phyloP scores from a whole-genome alignment of 2,888 invertebrate species.

The Callosobruchus maculatus region DNA sequence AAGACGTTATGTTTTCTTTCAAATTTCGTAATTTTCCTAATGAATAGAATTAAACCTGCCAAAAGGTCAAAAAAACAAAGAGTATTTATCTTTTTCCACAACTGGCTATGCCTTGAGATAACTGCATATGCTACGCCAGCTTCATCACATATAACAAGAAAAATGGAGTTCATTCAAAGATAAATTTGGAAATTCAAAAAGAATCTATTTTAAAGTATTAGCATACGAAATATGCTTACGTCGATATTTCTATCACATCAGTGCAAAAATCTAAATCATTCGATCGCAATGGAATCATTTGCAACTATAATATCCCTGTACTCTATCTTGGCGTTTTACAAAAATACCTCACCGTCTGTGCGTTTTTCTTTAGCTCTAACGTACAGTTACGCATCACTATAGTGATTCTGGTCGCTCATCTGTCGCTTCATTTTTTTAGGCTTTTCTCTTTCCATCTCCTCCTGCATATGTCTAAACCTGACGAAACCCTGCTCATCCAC shows the following conservation, averaged over 20 bases:
- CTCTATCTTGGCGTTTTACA: constrained; percentile 22
- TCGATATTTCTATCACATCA: neutral
- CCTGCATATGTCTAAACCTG: constrained; percentile 68
- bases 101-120: no score
- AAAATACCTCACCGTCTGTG: constrained; percentile 33
- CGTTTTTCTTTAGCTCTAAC: constrained; percentile 32
- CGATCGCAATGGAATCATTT: neutral
- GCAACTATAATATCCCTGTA: constrained; percentile 15
- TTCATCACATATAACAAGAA: no score
- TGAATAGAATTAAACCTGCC: no score
- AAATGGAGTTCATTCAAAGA: no score
- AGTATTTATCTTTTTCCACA: no score
- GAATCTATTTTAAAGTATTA: neutral
- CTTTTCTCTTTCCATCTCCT: constrained; percentile 32
- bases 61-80: no score
- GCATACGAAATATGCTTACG: neutral
- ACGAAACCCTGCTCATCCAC: constrained; percentile 90
- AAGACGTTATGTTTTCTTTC: no score
- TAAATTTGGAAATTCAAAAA: no score
- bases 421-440: constrained; percentile 40
- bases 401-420: constrained; percentile 40
- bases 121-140: no score
- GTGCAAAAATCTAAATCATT: neutral
- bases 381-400: constrained; percentile 45
- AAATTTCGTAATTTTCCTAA: no score